Base-by-base conservation (phyloP, 2,888 invertebrate species). In the Desoria tigrina region DNA sequence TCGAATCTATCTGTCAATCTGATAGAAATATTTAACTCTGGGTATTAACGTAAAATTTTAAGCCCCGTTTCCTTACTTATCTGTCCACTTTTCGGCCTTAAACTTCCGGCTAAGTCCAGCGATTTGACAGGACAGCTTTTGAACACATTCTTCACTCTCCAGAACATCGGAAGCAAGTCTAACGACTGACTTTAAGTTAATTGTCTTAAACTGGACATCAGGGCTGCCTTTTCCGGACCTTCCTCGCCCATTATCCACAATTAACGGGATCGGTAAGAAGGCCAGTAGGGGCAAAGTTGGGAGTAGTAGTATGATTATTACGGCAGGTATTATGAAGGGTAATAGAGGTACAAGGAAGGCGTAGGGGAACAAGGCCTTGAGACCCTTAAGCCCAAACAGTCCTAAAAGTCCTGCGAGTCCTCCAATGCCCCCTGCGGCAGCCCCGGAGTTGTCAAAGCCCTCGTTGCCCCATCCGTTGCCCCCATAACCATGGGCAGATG, bases 141-240 rank as follows among this genome's bases (percentile, higher is more conserved):
- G 68, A n/a, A 71, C 55, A 24, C 71, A 71, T 53, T 71, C 66
- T 16, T 71, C 71, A 37, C 68, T 66, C 37, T 63, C 61, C 26
- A 71, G 45, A 14, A 55, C 60, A 9, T 61, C 60, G 2, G 51
- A 7, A 7, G 64, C 66, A 24, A 63, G 26, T 62, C 51, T 6
- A 51, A 14, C 16, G 24, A 51, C 24, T 14, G 51, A 9, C 4
- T 6, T 18, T 7, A 51, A 45, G 16, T 45, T 21, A 16, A 45
- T 6, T 6, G n/a, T 45, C n/a, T n/a, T 32, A 32, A 32, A 32
- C 6, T 32, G 4, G 32, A 32, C 32, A 7, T 32, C 6, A 32
- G n/a, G n/a, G n/a, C n/a, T n/a, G n/a, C 11, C 11, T 32, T 32
- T 11, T 32, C 32, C 32, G 6, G 11, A 32, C 32, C 11, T 32